Evolutionary conservation across 2,797 vertebrate genomes (phyloP), one percentile per base, ranked within the genome.

Genomic region (Clarias platycephalus): DNA sequence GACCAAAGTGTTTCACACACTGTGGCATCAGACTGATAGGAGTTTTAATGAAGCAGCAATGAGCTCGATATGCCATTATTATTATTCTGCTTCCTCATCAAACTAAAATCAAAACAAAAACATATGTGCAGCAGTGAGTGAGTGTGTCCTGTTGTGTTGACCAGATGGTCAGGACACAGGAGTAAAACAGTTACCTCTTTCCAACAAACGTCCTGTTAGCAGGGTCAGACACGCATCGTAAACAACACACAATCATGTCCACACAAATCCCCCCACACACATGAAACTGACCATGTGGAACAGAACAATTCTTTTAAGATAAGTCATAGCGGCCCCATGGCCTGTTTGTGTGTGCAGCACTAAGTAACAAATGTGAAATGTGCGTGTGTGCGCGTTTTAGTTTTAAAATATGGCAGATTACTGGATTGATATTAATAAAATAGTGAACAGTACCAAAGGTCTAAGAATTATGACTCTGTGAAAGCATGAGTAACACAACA

Each of bases 331-430:
- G 34, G 68, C 53, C 70, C 79, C 71, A 75, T 81, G 76, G 31
- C 6, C 4, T 86, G 82, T 85, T 84, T 85, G 63, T 87, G 64
- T 86, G 63, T 53, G 80, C 49, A 13, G 31, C 83, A 82, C 62
- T 24, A 82, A 68, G 72, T 72, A 55, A 84, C 76, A 83, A 81
- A 84, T 81, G 83, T 80, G 34, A 63, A 80, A 12, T 40, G 77
- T 82, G 68, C 49, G 26, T 79, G 68, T 82, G 72, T 49, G 26
- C 76, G 68, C 76, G 68, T 82, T 37, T 37, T 37, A 37, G 72
- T 75, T 60, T 86, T 34, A 84, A 58, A 49, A 28, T 70, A 53
- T 37, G 18, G 60, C 53, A 62, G 24, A 49, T 78, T 67, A 86
- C 60, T 81, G 70, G 70, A 63, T 57, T 22, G 68, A 84, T 80